phyloP scores from a whole-genome alignment of 2,888 invertebrate species.

The Drosophila percnosoma region DNA sequence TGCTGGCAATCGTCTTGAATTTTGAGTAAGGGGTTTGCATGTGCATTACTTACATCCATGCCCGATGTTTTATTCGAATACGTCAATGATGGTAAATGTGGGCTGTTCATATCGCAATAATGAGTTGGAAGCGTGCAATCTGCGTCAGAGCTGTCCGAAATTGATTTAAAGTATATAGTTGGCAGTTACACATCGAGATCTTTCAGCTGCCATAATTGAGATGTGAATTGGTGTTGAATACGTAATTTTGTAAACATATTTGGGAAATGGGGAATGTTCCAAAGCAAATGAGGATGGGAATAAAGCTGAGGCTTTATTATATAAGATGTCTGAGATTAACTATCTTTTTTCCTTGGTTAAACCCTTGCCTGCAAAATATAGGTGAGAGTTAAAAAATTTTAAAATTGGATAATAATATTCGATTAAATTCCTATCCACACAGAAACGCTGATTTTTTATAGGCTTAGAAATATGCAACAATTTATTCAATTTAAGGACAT shows the following conservation, averaged over 20 bases:
- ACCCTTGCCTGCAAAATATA: neutral
- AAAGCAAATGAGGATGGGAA: slow-evolving; percentile 3
- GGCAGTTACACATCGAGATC: slow-evolving; percentile 1
- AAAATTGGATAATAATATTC: neutral
- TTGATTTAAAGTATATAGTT: slow-evolving; percentile 60
- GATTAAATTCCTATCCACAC: neutral
- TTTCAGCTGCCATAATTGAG: slow-evolving; percentile 29
- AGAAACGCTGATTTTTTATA: neutral
- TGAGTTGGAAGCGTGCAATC: slow-evolving; percentile 59
- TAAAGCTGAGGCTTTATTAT: neutral
- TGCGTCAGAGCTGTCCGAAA: slow-evolving; percentile 46
- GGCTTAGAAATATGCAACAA: slow-evolving; percentile 76
- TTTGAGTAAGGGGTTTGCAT: slow-evolving; percentile 22
- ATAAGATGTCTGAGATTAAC: neutral
- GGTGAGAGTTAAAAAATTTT: neutral
- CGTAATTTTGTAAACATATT: slow-evolving; percentile 22
- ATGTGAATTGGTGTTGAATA: slow-evolving; percentile 35
- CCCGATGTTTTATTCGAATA: slow-evolving; percentile 36
- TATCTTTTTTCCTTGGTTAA: neutral
- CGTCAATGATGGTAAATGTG: slow-evolving; percentile 27
- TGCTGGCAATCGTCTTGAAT: slow-evolving; percentile 22
- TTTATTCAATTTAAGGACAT: slow-evolving; percentile 55
- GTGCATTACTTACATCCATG: slow-evolving; percentile 31
- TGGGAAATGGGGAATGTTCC: neutral
- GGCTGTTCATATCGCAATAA: slow-evolving; percentile 49